These are phyloP conservation scores for Plebejus melissa DNA, from an alignment of 2,888 invertebrate genomes.

Conservation along the genomic window DNA sequence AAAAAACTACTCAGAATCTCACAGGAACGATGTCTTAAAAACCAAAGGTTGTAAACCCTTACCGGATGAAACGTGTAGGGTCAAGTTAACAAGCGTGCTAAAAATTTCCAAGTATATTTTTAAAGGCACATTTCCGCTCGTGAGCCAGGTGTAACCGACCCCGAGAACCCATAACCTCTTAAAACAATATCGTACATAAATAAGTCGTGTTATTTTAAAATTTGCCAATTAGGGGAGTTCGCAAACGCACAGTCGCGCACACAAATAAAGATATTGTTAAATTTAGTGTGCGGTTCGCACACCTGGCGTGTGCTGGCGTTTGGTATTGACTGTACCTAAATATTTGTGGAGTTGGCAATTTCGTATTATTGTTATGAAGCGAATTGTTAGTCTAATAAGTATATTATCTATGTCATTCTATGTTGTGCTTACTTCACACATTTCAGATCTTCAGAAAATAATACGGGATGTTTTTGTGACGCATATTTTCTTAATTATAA, in stretches of 20 bases:
- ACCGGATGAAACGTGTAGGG: neutral
- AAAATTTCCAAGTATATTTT: conserved; percentile 26
- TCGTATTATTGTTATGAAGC: neutral
- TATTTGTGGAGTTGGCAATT: conserved; percentile 45
- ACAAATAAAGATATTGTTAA: conserved; percentile 74
- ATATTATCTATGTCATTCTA: neutral
- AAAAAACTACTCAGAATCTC: neutral
- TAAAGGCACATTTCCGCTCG: conserved; percentile 28
- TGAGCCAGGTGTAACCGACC: conserved; percentile 38
- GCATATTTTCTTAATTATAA: too few relatives aligned
- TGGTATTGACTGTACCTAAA: conserved; percentile 60
- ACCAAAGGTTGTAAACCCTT: neutral
- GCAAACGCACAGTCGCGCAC: conserved; percentile 63
- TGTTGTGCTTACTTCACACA: neutral
- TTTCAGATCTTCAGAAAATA: neutral
- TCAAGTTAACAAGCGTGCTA: neutral
- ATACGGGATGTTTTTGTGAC: neutral
- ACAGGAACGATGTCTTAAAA: neutral
- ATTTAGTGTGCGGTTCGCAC: conserved; percentile 74
- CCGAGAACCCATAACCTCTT: conserved; percentile 37
- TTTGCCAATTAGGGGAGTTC: conserved; percentile 56
- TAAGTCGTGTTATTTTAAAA: conserved; percentile 58
- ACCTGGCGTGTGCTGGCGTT: conserved; percentile 66
- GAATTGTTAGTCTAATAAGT: neutral
- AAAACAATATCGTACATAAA: conserved; percentile 45